Evolutionary conservation across 2,113 vertebrate genomes (phyloP).

Genomic region (Acanthisitta chloris): DNA sequence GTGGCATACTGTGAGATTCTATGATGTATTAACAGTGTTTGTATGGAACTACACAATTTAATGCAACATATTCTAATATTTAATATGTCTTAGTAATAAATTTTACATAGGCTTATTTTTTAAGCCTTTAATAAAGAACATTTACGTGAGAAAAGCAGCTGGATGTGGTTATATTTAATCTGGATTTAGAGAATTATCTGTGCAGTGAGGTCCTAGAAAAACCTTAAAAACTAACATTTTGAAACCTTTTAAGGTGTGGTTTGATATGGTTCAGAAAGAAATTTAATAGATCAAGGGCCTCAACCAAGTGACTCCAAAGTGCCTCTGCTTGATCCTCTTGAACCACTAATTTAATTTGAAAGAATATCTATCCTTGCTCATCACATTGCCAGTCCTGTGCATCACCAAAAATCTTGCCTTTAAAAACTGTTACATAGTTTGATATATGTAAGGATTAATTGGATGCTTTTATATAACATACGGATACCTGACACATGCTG

Average conservation of each 20-base stretch:
- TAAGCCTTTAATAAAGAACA: background rate
- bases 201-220: background rate
- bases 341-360: background rate
- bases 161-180: background rate
- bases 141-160: background rate
- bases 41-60: background rate
- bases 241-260: background rate
- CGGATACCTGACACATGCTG: background rate
- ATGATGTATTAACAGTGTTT: background rate
- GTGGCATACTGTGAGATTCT: background rate
- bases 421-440: background rate
- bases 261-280: background rate
- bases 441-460: background rate
- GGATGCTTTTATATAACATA: background rate
- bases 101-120: background rate
- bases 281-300: background rate
- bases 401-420: background rate
- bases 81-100: background rate
- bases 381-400: background rate
- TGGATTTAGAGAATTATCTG: background rate
- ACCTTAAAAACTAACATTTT: background rate
- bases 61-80: background rate
- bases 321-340: background rate
- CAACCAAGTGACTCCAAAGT: background rate
- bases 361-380: background rate